A percentile compares a stretch with the other conserved stretches of the same genome.
phyloP scores from a whole-genome alignment of 2,888 invertebrate genomes.

The Psococerastis gibbosa region DNA sequence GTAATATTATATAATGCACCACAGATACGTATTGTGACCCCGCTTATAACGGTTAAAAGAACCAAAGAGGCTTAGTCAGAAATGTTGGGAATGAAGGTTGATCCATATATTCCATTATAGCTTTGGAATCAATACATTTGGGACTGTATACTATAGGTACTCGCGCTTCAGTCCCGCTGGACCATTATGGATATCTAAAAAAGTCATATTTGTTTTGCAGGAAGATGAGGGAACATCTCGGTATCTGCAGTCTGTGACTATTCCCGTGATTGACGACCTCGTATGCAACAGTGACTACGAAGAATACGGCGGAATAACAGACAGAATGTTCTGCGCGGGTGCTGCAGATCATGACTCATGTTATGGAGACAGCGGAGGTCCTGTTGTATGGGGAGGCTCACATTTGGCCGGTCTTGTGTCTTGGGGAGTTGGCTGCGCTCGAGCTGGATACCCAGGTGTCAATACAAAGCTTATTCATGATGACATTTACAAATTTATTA shows the following conservation, averaged over 20 bases:
- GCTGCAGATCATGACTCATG: conserved; percentile 12
- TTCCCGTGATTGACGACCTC: conserved; percentile 7
- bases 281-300: conserved; percentile 11
- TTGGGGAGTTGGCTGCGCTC: not conserved
- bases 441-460: not conserved
- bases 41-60: no score
- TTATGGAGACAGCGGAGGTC: conserved; percentile 28
- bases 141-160: no score
- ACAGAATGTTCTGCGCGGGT: conserved; percentile 14
- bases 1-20: no score
- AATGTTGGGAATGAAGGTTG: no score
- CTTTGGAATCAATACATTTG: no score
- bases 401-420: conserved; percentile 22
- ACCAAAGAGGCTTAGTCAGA: no score
- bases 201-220: no score
- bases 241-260: conserved; percentile 19
- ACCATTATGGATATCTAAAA: no score
- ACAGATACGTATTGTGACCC: no score
- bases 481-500: conserved; percentile 2
- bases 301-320: conserved; percentile 7
- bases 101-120: no score
- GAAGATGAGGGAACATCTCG: conserved; percentile 19
- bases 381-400: conserved; percentile 18
- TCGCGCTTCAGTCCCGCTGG: no score
- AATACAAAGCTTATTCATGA: not conserved